A percentile compares a stretch with the other conserved stretches of the same genome.
Evolutionary conservation across 1,140 invertebrate species (phyloP).

Genomic region (Bombus consobrinus): DNA sequence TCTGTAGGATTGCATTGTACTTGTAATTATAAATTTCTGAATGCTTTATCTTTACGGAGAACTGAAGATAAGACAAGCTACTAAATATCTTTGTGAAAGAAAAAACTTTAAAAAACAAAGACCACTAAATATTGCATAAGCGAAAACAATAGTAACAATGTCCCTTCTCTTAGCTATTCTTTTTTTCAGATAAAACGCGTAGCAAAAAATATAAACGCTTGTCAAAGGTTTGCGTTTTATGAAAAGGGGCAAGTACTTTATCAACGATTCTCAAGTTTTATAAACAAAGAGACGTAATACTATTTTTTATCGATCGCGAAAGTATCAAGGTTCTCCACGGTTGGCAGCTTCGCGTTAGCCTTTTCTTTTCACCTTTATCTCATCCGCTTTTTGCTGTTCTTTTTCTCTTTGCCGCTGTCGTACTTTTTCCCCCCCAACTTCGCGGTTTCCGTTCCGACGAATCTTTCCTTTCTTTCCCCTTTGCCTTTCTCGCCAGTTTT

Average conservation of each 20-base stretch:
- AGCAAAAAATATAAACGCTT: background rate
- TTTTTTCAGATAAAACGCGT: background rate
- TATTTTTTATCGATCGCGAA: slow-evolving; percentile 34
- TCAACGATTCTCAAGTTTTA: slow-evolving; percentile 13
- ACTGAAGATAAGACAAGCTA: background rate
- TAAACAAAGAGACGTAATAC: slow-evolving; percentile 30
- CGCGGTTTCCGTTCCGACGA: slow-evolving; percentile 36
- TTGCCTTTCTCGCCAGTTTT: background rate
- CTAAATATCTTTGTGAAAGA: background rate
- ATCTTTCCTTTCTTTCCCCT: slow-evolving; percentile 20
- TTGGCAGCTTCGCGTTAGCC: slow-evolving; percentile 12
- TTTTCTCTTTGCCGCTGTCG: background rate
- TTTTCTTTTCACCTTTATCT: slow-evolving; percentile 38
- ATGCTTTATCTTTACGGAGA: background rate
- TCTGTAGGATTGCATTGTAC: too few relatives aligned
- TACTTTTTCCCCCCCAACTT: background rate
- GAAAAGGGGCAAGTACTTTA: background rate
- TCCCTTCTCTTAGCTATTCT: background rate
- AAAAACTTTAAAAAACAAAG: background rate
- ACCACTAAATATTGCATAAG: background rate
- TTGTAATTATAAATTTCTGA: too few relatives aligned
- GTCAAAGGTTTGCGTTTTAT: background rate
- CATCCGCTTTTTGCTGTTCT: background rate
- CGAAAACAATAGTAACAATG: too few relatives aligned
- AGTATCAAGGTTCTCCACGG: slow-evolving; percentile 21